Evolutionary conservation across 2,888 invertebrate species (phyloP), one percentile per base, ranked within the genome.

Genomic region (Hypsopygia costalis): DNA sequence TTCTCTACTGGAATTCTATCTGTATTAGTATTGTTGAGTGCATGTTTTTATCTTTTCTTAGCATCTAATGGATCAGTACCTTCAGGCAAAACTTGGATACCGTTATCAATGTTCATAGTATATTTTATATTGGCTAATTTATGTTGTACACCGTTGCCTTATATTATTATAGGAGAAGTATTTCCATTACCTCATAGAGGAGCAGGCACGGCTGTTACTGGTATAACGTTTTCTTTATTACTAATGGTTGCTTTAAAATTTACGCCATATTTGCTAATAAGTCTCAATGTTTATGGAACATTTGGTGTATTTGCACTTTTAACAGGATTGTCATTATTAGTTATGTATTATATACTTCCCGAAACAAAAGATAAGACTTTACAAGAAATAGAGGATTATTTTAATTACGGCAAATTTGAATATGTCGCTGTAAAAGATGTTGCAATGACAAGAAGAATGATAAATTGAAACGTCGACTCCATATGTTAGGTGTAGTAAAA

Each of bases 281-380:
- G 42, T 22, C 32, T 71, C 0, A 60, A 70, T 36, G 68, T 79
- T 0, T 62, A 77, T 31, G 81, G 81, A 0, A 77, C 76, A 0
- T 82, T 81, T 39, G 55, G 66, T 9, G 65, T 77, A 1, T 75
- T 64, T 35, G 78, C 77, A 1, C 32, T 49, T 1, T 47, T 65
- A 0, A 61, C 61, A 55, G 55, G 47, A 0, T 2, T 59, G 0
- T 32, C 51, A 4, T 41, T 67, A 1, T 10, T 61, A 3, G 44
- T 52, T 3, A 36, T 68, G 1, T 63, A 61, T 36, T 62, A 62
- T 29, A 45, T 54, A 1, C 42, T 66, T 30, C 67, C 67, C n/a
- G 67, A 69, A 46, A 67, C 67, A 0, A 67, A 65, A 44, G 62
- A 65, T 5, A 54, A 45, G 30, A 61, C 61, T 9, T 32, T 65